Base-by-base conservation (phyloP, 1,140 invertebrate species). In the Achatina immaculata region DNA sequence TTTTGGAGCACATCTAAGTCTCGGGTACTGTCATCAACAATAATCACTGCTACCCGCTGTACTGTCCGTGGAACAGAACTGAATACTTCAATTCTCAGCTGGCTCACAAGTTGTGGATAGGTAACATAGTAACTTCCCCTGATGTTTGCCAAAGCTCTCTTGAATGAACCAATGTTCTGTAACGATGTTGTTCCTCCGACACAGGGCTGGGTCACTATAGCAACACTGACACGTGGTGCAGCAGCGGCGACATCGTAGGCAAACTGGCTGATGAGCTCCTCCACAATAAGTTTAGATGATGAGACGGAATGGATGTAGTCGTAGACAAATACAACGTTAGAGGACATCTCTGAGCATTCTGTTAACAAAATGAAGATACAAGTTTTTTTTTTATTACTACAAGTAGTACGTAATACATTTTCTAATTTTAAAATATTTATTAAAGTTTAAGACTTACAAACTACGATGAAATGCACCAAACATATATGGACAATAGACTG, bases 301-400 rank as follows among this genome's bases (percentile, higher is more conserved):
- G 45, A 40, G 42, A 72, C 34, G 0, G 78, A 55, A 28, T 80
- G 71, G n/a, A 55, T 1, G 68, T 69, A 72, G 9, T 72, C 68
- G 78, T 80, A 80, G 3, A 55, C 28, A 34, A 80, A 80, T 36
- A 80, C 45, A 16, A 80, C 58, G 68, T 80, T 80, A 21, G 45
- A 24, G 1, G 66, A 2, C 19, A 45, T 51, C 21, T 21, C n/a
- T 42, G 43, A 55, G 36, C 78, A 80, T 42, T 80, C 78, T 80
- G 62, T 19, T 14, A 72, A 72, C 16, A 19, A 68, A 68, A 34
- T 68, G 14, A 68, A n/a, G 11, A 14, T 68, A n/a, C 9, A 34
- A 68, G 34, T 31, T 68, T 11, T 34, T 68, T 16, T 28, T 68
- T 34, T 68, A 21, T 21, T 11, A 68, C 14, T 34, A 68, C 34